phyloP scores from a whole-genome alignment of 2,797 vertebrate genomes.

The Vipera latastei region DNA sequence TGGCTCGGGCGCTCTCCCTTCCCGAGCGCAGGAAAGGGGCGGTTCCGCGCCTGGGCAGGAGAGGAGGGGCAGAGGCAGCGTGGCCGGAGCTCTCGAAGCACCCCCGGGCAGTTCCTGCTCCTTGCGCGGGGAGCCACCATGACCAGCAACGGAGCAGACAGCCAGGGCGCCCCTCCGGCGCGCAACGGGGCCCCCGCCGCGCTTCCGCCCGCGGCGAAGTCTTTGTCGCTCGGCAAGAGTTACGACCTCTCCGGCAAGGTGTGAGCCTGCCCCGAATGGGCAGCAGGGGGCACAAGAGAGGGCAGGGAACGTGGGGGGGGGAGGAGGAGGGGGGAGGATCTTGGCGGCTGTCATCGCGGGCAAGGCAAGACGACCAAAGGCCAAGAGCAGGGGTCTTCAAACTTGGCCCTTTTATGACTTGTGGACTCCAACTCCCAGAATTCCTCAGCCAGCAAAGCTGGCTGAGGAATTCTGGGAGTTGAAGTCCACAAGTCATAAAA shows the following conservation, averaged over 20 bases:
- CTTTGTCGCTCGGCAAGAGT: conserved; percentile 30
- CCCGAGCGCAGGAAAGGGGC: neutral
- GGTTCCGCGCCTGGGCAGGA: neutral
- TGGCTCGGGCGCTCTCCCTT: neutral
- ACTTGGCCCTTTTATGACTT: too few species aligned
- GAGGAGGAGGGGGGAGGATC: too few species aligned
- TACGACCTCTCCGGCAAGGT: conserved; percentile 72
- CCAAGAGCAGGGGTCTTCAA: too few species aligned
- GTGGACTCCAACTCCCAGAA: too few species aligned
- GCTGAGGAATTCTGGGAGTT: too few species aligned
- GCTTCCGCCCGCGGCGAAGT: neutral
- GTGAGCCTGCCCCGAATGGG: conserved; percentile 20
- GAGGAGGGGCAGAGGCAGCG: conserved; percentile 10
- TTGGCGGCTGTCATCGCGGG: neutral
- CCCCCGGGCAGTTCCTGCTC: conserved; percentile 23
- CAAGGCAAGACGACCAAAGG: neutral
- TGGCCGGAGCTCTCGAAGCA: conserved; percentile 21
- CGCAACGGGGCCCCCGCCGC: neutral
- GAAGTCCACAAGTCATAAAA: too few species aligned
- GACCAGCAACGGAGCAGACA: conserved; percentile 43
- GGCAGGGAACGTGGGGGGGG: neutral
- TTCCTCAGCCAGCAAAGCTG: too few species aligned
- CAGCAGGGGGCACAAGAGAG: neutral
- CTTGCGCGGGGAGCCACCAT: conserved; percentile 40
- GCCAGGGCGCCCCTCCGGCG: conserved; percentile 2